Evolutionary conservation across 2,888 invertebrate genomes (phyloP).

Genomic region (Hypomecis punctinalis): DNA sequence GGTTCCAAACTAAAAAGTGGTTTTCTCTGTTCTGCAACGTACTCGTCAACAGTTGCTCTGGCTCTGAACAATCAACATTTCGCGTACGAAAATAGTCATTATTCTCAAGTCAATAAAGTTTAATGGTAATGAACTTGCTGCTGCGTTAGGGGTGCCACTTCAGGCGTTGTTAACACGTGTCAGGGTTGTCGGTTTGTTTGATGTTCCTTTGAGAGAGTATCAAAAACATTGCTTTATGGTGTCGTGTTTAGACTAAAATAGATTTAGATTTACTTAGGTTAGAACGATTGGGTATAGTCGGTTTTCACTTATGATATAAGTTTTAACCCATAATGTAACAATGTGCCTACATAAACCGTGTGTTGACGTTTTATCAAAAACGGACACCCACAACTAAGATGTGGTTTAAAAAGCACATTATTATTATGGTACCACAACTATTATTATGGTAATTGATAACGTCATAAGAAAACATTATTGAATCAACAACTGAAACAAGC

Average conservation of each 20-base stretch:
- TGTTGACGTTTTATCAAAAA: too few species aligned
- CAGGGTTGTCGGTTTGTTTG: conserved; percentile 41
- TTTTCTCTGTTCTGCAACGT: conserved; percentile 42
- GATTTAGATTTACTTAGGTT: too few species aligned
- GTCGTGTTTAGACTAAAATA: background rate
- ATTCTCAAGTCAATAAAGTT: conserved; percentile 40
- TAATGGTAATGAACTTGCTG: conserved; percentile 42
- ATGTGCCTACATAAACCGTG: too few species aligned
- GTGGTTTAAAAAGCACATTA: too few species aligned
- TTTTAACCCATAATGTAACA: too few species aligned
- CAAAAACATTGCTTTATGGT: conserved; percentile 16
- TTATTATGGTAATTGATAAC: too few species aligned
- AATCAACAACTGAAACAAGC: too few species aligned
- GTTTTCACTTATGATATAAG: too few species aligned
- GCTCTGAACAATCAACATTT: conserved; percentile 39
- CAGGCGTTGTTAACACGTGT: conserved; percentile 38
- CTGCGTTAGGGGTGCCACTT: conserved; percentile 25
- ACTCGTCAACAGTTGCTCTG: conserved; percentile 49
- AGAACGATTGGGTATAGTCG: too few species aligned
- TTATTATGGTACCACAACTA: too few species aligned
- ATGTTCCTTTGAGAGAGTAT: background rate
- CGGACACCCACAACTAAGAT: too few species aligned
- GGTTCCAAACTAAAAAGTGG: background rate
- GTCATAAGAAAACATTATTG: too few species aligned
- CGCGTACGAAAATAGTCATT: conserved; percentile 44